These are phyloP conservation scores for Phenacoccus solenopsis DNA, from an alignment of 1,140 invertebrate species.

Conservation along the genomic window DNA sequence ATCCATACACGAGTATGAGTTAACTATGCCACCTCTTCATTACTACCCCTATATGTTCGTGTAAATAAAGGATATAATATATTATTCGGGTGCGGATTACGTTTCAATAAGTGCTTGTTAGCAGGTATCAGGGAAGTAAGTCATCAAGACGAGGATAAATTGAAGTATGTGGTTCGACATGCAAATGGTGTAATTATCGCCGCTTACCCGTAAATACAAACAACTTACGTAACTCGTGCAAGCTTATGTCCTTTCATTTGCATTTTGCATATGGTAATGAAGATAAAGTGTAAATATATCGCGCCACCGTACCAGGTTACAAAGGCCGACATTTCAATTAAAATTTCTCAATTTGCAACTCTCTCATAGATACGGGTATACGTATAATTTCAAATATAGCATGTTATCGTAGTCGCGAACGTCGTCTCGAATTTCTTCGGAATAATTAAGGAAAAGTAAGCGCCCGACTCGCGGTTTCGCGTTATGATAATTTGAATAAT, in stretches of 20 bases:
- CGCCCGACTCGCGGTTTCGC: not conserved
- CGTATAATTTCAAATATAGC: not conserved
- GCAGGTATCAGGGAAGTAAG: constrained; percentile 8
- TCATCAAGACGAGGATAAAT: constrained; percentile 12
- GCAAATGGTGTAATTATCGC: constrained; percentile 14
- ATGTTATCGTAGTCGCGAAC: not conserved
- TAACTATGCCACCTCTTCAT: too few species aligned
- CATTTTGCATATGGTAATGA: constrained; percentile 13
- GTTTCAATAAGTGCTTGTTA: constrained; percentile 16
- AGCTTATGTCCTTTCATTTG: constrained; percentile 15
- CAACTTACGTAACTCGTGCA: constrained; percentile 13
- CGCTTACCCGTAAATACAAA: constrained; percentile 8
- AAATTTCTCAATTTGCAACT: constrained; percentile 8
- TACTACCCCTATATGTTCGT: too few species aligned
- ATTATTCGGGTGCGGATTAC: constrained; percentile 1
- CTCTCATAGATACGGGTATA: not conserved
- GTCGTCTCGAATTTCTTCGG: not conserved
- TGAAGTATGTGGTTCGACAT: constrained; percentile 9
- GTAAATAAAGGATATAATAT: too few species aligned
- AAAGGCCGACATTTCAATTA: constrained; percentile 17
- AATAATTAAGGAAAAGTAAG: not conserved
- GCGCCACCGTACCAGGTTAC: not conserved
- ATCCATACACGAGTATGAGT: too few species aligned
- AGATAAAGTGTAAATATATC: constrained; percentile 17
- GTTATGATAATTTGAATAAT: not conserved